phyloP scores from a whole-genome alignment of 2,888 invertebrate species.

The Dichetophora obliterata region DNA sequence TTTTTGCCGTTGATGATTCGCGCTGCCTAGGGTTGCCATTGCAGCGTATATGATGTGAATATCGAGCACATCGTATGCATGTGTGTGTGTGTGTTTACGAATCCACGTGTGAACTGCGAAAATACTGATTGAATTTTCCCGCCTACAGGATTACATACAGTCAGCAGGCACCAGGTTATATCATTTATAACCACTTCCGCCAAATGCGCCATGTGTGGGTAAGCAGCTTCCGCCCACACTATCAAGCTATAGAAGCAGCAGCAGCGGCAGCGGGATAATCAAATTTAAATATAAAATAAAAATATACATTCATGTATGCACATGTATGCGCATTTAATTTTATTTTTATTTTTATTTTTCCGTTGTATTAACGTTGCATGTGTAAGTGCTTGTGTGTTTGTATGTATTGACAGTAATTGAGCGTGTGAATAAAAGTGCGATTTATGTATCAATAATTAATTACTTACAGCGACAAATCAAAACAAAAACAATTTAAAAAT shows the following conservation, averaged over 20 bases:
- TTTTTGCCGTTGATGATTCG: neutral
- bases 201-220: neutral
- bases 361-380: neutral
- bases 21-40: constrained; percentile 23
- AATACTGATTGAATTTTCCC: constrained; percentile 32
- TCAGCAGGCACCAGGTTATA: neutral
- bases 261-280: constrained; percentile 26
- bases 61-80: neutral
- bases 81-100: constrained; percentile 1
- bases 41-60: neutral
- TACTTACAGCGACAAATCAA: neutral
- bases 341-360: too few relatives aligned
- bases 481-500: too few relatives aligned
- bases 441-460: constrained; percentile 38
- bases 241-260: neutral
- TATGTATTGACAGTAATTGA: constrained; percentile 30
- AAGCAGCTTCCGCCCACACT: neutral
- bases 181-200: neutral
- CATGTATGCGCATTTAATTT: neutral
- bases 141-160: neutral
- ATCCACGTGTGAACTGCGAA: constrained; percentile 32
- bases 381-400: neutral
- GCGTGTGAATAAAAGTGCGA: constrained; percentile 36
- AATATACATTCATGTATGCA: neutral
- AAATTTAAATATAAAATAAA: constrained; percentile 37